Evolutionary conservation across 1,140 invertebrate species (phyloP), one percentile per base, ranked within the genome.

Genomic region (Apis laboriosa): DNA sequence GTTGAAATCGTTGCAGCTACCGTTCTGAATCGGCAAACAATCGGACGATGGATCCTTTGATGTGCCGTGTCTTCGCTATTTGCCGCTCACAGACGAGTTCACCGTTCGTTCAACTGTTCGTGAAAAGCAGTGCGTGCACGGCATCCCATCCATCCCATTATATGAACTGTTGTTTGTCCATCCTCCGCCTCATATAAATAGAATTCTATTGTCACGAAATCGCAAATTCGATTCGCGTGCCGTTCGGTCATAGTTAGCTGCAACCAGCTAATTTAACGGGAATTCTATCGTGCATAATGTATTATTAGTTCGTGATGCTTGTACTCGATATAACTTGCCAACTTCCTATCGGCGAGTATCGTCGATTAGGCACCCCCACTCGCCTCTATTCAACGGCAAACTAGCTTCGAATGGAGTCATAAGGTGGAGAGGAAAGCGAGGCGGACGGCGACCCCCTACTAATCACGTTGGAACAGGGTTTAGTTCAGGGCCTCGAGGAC

Each of bases 381-480:
- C 28, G 72, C 64, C 56, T 83, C 71, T 84, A 81, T 74, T 85
- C 84, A 81, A 56, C 70, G 80, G 79, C 61, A 55, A 21, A 67
- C 51, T 73, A 60, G 63, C 43, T 78, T 84, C 88, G 88, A 90
- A 92, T 90, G 85, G 87, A 90, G 67, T 88, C 28, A 49, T 84
- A 87, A 88, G 68, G 74, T 43, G 79, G 55, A 58, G 55, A 58
- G 73, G 49, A 58, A 34, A 34, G 63, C 19, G 24, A 7, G 66
- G 73, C 80, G 71, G 80, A 67, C 58, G 77, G 73, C 73, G 61
- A 72, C 78, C 63, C 73, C 66, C 68, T 58, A 53, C 74, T 77
- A 74, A 84, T 80, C 68, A 77, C 61, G 61, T 34, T n/a, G 51
- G 28, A 84, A 81, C 66, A 43, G 61, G 55, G 15, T 67, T 78